Percentiles rank a stretch among this genome's conserved stretches.
phyloP scores from a whole-genome alignment of 2,113 vertebrate genomes.

The Elephantulus edwardii region DNA sequence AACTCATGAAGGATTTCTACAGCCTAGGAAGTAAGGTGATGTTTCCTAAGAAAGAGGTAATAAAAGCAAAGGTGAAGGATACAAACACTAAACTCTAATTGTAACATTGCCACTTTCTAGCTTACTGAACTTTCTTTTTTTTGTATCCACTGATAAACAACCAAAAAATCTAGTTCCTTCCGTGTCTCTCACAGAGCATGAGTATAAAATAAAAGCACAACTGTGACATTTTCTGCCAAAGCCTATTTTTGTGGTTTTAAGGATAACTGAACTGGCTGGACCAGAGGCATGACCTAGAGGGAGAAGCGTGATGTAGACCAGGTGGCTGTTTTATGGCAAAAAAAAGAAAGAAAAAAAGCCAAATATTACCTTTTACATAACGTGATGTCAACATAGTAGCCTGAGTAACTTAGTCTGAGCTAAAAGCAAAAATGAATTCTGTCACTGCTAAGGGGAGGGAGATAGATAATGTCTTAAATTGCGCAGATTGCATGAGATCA shows the following conservation, averaged over 20 bases:
- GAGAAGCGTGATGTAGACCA: background rate
- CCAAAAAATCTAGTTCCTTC: background rate
- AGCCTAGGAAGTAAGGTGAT: background rate
- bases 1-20: background rate
- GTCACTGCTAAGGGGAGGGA: background rate
- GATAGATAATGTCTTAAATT: background rate
- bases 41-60: background rate
- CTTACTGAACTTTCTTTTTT: background rate
- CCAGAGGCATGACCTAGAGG: background rate
- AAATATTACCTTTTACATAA: background rate
- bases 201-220: slow-evolving; percentile 8
- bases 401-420: background rate
- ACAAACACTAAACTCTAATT: background rate
- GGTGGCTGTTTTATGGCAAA: background rate
- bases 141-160: background rate
- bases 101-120: background rate
- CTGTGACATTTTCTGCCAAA: background rate
- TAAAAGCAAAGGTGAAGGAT: background rate
- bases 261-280: background rate
- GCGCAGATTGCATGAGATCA: background rate
- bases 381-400: background rate
- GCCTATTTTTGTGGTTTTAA: background rate
- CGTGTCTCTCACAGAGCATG: background rate
- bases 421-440: background rate
- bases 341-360: background rate